Base-by-base conservation (phyloP, 92 coral and sea anemone species). In the Virgularia gustaviana region DNA sequence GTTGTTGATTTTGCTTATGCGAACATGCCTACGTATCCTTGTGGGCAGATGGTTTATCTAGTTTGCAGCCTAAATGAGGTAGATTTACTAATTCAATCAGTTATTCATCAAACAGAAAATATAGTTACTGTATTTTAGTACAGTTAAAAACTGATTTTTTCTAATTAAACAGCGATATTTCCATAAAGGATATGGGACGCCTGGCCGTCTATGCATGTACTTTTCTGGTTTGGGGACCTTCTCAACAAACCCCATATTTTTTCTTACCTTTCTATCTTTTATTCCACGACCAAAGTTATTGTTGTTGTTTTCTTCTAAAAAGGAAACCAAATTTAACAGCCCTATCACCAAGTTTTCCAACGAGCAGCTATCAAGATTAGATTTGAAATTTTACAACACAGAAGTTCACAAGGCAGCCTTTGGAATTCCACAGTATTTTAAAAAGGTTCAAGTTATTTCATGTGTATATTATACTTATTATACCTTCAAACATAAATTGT, bases 41-140 rank as follows among this genome's bases (percentile, higher is more conserved):
- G 90, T 38, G 98, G 98, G 18, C 98, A 92, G 63, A 92, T 92
- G 56, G 98, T 96, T 15, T 92, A 89, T 55, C 80, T 92, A 75
- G 53, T 92, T 25, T 92, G 98, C 47, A 89, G 98, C 76, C 85
- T 87, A 23, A 89, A 84, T 47, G 80, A n/a, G n/a, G n/a, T n/a
- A n/a, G n/a, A n/a, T n/a, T n/a, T n/a, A n/a, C n/a, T n/a, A n/a
- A n/a, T n/a, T n/a, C n/a, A n/a, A n/a, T n/a, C n/a, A n/a, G n/a
- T n/a, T n/a, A n/a, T n/a, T n/a, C n/a, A n/a, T n/a, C n/a, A n/a
- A n/a, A n/a, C n/a, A n/a, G n/a, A n/a, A n/a, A n/a, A n/a, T n/a
- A n/a, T n/a, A n/a, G n/a, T n/a, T n/a, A n/a, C n/a, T n/a, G n/a
- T n/a, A n/a, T n/a, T n/a, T n/a, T n/a, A n/a, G n/a, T n/a, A n/a